Evolutionary conservation across 1,140 invertebrate genomes (phyloP).

Genomic region (Lamellibrachia luymesi): DNA sequence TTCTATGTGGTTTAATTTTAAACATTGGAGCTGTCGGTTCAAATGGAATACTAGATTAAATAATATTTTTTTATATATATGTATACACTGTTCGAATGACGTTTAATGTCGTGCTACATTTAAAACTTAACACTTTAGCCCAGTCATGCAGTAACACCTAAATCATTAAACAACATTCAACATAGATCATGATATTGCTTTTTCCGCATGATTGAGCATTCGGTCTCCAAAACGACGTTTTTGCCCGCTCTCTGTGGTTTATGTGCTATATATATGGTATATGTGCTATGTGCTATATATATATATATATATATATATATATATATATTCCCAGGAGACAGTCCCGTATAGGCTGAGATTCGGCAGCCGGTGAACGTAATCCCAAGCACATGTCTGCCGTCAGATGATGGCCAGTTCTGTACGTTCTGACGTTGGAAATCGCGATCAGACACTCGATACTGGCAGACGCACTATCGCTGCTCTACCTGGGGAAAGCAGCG

Average conservation of each 20-base stretch:
- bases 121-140: background rate
- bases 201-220: background rate
- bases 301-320: too few relatives aligned
- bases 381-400: background rate
- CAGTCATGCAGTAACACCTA: background rate
- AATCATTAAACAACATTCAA: background rate
- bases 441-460: background rate
- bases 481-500: too few relatives aligned
- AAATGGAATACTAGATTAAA: too few relatives aligned
- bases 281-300: too few relatives aligned
- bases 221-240: background rate
- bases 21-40: background rate
- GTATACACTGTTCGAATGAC: background rate
- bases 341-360: background rate
- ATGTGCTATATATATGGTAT: too few relatives aligned
- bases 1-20: background rate
- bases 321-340: background rate
- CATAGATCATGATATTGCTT: background rate
- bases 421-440: background rate
- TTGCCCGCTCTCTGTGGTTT: too few relatives aligned
- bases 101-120: background rate
- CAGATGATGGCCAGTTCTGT: background rate
- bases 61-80: background rate
- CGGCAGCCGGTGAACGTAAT: background rate
- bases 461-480: too few relatives aligned